These are phyloP conservation scores for Drosophila acutilabella DNA, from an alignment of 2,888 invertebrate genomes.

Conservation along the genomic window DNA sequence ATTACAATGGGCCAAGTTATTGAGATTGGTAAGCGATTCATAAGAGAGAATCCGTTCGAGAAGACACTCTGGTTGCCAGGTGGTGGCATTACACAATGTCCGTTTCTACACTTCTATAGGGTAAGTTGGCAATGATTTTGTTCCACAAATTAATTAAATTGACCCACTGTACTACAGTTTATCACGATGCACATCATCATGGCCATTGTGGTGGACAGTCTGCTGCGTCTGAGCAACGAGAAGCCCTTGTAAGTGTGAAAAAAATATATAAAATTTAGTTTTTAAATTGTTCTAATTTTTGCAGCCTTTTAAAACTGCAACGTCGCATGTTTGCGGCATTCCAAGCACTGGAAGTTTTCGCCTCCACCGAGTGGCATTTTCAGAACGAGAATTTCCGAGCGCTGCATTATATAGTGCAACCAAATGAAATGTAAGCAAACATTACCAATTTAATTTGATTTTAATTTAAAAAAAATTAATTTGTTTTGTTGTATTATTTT, in stretches of 20 bases:
- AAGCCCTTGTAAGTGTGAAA: slow-evolving; percentile 89
- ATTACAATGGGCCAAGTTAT: slow-evolving; percentile 89
- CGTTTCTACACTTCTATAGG: slow-evolving; percentile 88
- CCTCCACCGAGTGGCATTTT: slow-evolving; percentile 92
- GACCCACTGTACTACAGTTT: slow-evolving; percentile 83
- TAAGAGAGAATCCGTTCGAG: slow-evolving; percentile 88
- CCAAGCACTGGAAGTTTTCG: slow-evolving; percentile 90
- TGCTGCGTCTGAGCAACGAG: slow-evolving; percentile 88
- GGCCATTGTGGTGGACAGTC: slow-evolving; percentile 90
- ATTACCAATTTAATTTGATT: neutral
- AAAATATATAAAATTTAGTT: neutral
- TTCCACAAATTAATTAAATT: too few species aligned
- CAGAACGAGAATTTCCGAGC: slow-evolving; percentile 86
- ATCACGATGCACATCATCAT: slow-evolving; percentile 92
- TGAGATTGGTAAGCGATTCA: slow-evolving; percentile 86
- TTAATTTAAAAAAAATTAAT: too few species aligned
- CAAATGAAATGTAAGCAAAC: slow-evolving; percentile 52
- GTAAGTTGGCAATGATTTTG: slow-evolving; percentile 73
- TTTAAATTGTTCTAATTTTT: slow-evolving; percentile 33
- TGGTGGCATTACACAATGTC: slow-evolving; percentile 87
- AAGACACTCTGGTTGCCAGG: slow-evolving; percentile 89
- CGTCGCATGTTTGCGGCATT: slow-evolving; percentile 92
- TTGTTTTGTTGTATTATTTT: too few species aligned
- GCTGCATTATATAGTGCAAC: slow-evolving; percentile 55
- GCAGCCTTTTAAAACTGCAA: slow-evolving; percentile 92